These are phyloP conservation scores for Ceuthmochares aereus DNA, from an alignment of 2,113 vertebrate genomes.

Conservation along the genomic window DNA sequence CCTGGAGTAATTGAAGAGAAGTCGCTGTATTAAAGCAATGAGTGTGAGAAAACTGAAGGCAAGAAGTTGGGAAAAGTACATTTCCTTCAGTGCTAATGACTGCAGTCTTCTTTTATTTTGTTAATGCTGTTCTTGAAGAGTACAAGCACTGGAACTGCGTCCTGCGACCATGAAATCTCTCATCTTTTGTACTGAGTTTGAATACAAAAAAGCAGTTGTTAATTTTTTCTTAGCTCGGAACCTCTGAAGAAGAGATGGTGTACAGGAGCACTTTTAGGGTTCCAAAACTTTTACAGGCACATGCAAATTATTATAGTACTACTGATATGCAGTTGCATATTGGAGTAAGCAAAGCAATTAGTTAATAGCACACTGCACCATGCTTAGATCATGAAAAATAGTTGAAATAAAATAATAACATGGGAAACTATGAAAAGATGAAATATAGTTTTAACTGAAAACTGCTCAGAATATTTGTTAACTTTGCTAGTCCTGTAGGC, in stretches of 20 bases:
- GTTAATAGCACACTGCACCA: background rate
- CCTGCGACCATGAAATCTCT: background rate
- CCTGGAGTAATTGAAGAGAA: background rate
- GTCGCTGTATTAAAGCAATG: background rate
- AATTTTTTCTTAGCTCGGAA: background rate
- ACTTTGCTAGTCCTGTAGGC: background rate
- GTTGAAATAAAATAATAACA: background rate
- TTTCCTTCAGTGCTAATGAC: background rate
- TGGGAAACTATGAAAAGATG: background rate
- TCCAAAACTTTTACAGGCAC: background rate
- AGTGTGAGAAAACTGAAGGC: background rate
- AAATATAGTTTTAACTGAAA: slow-evolving; percentile 30
- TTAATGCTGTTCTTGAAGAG: background rate
- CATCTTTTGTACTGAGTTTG: background rate
- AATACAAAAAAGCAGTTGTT: background rate
- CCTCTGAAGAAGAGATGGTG: background rate
- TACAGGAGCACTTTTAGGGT: background rate
- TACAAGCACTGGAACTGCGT: background rate
- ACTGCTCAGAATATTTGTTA: background rate
- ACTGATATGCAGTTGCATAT: background rate
- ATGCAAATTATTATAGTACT: background rate
- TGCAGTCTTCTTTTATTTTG: background rate
- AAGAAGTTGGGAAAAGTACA: background rate
- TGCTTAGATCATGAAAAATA: background rate
- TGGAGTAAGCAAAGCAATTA: background rate